Evolutionary conservation across 37 sponge, comb jelly and placozoan genomes (phyloP).

Genomic region (Crambe crambe): DNA sequence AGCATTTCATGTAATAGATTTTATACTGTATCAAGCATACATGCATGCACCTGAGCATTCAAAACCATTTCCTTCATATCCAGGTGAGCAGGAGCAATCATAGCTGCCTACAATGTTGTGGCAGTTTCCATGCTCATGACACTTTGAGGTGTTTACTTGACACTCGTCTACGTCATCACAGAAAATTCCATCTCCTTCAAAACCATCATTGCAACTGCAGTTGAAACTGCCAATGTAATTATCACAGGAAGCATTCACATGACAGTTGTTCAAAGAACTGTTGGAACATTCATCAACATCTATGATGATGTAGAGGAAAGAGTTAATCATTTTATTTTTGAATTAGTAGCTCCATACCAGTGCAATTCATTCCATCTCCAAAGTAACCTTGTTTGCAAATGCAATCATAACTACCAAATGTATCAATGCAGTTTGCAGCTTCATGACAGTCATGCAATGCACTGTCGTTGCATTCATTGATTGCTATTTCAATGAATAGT

Average conservation of each 20-base stretch:
- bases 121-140: too few species aligned
- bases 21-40: too few species aligned
- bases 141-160: too few species aligned
- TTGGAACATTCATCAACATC: conserved; percentile 45
- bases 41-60: too few species aligned
- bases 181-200: too few species aligned
- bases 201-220: too few species aligned
- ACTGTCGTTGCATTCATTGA: conserved; percentile 21
- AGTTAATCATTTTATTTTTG: not conserved
- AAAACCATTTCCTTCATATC: too few species aligned
- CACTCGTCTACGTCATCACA: too few species aligned
- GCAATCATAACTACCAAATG: conserved; percentile 40
- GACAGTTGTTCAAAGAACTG: not conserved
- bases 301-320: not conserved
- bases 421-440: conserved; percentile 28
- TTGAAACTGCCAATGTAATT: too few species aligned
- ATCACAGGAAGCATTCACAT: not conserved
- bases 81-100: too few species aligned
- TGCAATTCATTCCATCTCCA: conserved; percentile 40
- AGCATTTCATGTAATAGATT: too few species aligned
- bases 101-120: too few species aligned
- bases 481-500: conserved; percentile 4
- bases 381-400: conserved; percentile 25
- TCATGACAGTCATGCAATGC: not conserved
- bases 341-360: not conserved